Conservation (phyloP, 2,113 vertebrate species). For the Pelusios castaneus region DNA sequence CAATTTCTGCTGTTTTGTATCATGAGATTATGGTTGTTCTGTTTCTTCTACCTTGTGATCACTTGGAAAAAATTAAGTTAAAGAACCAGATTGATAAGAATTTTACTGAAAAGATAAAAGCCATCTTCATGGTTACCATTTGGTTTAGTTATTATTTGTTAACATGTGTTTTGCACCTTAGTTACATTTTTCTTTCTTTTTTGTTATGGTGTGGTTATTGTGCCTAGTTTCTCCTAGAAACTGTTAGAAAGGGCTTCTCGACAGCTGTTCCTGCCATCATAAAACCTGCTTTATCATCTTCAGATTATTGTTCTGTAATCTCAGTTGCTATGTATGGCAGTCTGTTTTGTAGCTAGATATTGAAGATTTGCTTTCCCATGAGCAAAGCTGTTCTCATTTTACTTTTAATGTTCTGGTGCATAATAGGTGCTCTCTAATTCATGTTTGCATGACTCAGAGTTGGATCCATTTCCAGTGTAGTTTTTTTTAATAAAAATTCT, state of each 20-base stretch:
- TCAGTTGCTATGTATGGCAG: constrained; percentile 56
- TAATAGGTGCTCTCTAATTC: background rate
- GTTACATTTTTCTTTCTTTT: constrained; percentile 51
- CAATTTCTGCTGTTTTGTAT: constrained; percentile 31
- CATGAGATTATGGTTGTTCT: constrained; percentile 29
- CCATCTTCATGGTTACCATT: constrained; percentile 30
- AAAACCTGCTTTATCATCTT: constrained; percentile 59
- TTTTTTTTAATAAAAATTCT: constrained; percentile 27
- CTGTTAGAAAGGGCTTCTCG: constrained; percentile 16
- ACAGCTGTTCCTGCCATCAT: constrained; percentile 60
- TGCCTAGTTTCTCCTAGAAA: constrained; percentile 45
- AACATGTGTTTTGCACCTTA: constrained; percentile 15
- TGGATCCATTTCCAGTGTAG: constrained; percentile 12
- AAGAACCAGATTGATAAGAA: constrained; percentile 18
- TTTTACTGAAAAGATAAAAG: constrained; percentile 9
- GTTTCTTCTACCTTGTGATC: constrained; percentile 29
- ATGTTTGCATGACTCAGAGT: background rate
- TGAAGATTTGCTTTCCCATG: constrained; percentile 58
- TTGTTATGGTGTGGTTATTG: constrained; percentile 51
- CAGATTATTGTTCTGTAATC: constrained; percentile 46
- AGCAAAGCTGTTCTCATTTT: constrained; percentile 48
- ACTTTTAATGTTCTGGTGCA: background rate
- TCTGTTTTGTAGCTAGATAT: constrained; percentile 54
- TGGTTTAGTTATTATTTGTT: constrained; percentile 40
- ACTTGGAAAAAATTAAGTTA: background rate